phyloP scores from a whole-genome alignment of 1,140 invertebrate genomes.

The Eciton burchellii region DNA sequence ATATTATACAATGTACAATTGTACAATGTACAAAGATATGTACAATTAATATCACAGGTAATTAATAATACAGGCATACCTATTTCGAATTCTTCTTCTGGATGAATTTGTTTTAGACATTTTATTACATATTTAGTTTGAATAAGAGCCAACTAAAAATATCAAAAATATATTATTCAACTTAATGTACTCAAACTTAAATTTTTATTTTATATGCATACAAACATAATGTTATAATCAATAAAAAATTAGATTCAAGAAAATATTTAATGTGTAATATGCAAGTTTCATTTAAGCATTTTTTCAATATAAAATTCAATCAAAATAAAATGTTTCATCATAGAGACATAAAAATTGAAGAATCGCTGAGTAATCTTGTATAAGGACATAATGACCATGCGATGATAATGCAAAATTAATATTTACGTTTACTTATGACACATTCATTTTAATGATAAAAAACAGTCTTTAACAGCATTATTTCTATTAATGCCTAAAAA shows the following conservation, averaged over 20 bases:
- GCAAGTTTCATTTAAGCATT: too few species aligned
- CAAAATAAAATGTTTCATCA: background rate
- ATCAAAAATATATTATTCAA: constrained; percentile 13
- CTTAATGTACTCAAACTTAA: background rate
- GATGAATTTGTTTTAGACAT: constrained; percentile 88
- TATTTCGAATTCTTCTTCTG: constrained; percentile 90
- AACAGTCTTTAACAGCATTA: background rate
- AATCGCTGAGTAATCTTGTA: constrained; percentile 11
- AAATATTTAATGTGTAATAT: too few species aligned
- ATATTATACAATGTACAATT: too few species aligned
- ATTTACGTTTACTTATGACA: background rate
- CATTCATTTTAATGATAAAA: background rate
- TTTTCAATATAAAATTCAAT: too few species aligned
- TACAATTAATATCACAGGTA: too few species aligned
- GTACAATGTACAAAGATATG: too few species aligned
- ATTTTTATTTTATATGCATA: too few species aligned
- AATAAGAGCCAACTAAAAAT: constrained; percentile 91
- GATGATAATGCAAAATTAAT: constrained; percentile 6
- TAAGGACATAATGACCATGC: background rate
- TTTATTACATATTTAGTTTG: constrained; percentile 92
- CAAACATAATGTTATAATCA: too few species aligned
- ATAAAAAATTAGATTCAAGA: too few species aligned
- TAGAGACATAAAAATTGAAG: constrained; percentile 28
- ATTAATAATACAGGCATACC: constrained; percentile 85
- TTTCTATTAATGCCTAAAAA: too few species aligned